Evolutionary conservation across 2,888 invertebrate genomes (phyloP).

Genomic region (Imbricaverruca yamaguchii): DNA sequence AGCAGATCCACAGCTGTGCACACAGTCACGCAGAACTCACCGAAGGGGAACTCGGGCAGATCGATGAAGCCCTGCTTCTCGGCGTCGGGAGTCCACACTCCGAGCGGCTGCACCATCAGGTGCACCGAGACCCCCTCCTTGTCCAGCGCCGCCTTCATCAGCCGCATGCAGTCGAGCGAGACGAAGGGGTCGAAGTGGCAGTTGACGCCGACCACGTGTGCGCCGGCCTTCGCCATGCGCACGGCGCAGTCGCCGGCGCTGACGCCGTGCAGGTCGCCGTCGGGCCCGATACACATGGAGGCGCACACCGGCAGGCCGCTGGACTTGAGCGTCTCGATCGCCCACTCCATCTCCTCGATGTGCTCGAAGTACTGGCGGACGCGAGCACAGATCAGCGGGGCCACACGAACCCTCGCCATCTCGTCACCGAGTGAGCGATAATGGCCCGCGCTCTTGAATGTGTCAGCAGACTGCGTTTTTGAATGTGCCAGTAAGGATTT

Average conservation of each 20-base stretch:
- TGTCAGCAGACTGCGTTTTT: too few relatives aligned
- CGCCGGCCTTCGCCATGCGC: slow-evolving; percentile 41
- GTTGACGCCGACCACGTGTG: slow-evolving; percentile 40
- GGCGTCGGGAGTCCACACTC: slow-evolving; percentile 40
- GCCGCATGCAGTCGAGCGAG: slow-evolving; percentile 37
- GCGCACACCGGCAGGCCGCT: slow-evolving; percentile 40
- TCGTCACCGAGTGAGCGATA: too few relatives aligned
- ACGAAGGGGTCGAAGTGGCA: slow-evolving; percentile 42
- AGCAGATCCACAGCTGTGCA: too few relatives aligned
- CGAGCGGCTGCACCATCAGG: slow-evolving; percentile 41
- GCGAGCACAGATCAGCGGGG: too few relatives aligned
- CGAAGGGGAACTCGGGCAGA: slow-evolving; percentile 44
- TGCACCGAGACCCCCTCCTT: slow-evolving; percentile 37
- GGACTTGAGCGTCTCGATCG: slow-evolving; percentile 40
- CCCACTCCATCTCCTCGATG: slow-evolving; percentile 43
- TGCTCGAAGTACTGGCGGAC: slow-evolving; percentile 41
- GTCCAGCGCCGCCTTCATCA: slow-evolving; percentile 41
- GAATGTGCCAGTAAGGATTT: too few relatives aligned
- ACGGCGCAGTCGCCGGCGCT: slow-evolving; percentile 41
- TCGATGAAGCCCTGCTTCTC: slow-evolving; percentile 43
- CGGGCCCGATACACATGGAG: slow-evolving; percentile 44
- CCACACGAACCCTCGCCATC: too few relatives aligned
- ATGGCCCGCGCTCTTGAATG: too few relatives aligned
- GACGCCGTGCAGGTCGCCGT: slow-evolving; percentile 41
- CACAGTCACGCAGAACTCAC: slow-evolving; percentile 34